phyloP scores from a whole-genome alignment of 37 sponge, comb jelly and placozoan species.

The Lycopodina hypogea region DNA sequence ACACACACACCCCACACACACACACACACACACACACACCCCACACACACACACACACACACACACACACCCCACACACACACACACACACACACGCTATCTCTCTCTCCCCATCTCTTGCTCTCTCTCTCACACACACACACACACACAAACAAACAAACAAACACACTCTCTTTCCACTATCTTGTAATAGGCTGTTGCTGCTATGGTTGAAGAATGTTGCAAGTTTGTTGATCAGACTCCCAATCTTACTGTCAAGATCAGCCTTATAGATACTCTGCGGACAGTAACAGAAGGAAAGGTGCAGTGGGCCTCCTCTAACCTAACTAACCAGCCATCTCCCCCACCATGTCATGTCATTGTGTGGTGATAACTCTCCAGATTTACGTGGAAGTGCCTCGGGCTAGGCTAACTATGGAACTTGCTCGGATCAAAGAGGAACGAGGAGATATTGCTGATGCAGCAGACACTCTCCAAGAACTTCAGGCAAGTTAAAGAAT shows the following conservation, averaged over 20 bases:
- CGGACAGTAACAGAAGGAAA: conserved; percentile 95
- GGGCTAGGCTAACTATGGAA: conserved; percentile 92
- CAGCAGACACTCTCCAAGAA: conserved; percentile 88
- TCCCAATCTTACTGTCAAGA: conserved; percentile 77
- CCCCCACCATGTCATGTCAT: not conserved
- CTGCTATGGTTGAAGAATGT: conserved; percentile 90
- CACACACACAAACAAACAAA: not conserved
- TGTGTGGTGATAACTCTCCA: not conserved
- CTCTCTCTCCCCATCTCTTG: not conserved
- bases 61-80: too few relatives aligned
- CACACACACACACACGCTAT: too few relatives aligned
- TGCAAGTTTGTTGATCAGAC: conserved; percentile 86
- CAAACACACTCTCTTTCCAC: not conserved
- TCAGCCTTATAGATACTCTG: conserved; percentile 88
- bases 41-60: too few relatives aligned
- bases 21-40: too few relatives aligned
- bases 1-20: too few relatives aligned
- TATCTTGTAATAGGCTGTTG: conserved; percentile 60
- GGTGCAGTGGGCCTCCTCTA: conserved; percentile 24
- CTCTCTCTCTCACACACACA: not conserved
- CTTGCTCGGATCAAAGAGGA: conserved; percentile 85
- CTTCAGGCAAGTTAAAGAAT: conserved; percentile 66
- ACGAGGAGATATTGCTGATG: conserved; percentile 76
- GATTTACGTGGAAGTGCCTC: conserved; percentile 97
- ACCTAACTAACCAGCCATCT: not conserved